Base-by-base conservation (phyloP, 2,888 invertebrate species). In the Tetragonisca angustula region DNA sequence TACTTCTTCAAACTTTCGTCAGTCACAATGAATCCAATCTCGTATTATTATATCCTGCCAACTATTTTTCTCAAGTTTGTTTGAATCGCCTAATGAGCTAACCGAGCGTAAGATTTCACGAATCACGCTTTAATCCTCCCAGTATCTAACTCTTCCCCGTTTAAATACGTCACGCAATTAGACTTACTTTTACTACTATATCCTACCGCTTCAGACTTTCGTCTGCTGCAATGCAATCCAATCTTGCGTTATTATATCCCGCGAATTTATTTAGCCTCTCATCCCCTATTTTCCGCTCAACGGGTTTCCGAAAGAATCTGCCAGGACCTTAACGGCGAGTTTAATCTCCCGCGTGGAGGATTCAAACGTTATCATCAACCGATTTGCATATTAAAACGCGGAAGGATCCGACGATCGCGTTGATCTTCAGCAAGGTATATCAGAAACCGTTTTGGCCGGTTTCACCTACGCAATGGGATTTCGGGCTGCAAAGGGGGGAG, bases 381-480 rank as follows among this genome's bases (percentile, higher is more conserved):
- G 73, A 49, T 56, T 49, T 56, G 27, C 43, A 50, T 19, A 70
- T 43, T 72, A 61, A 76, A 61, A 76, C 64, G 64, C 27, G 21
- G 43, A 59, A 61, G 27, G 61, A 43, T 27, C 24, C 52, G 61
- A 3, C 19, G 21, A 27, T 64, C 62, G 24, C 67, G 61, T 65
- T 68, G 70, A 70, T 70, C 76, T 68, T 71, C 24, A 11, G 43
- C 43, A 49, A 32, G 56, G 68, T 80, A 76, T 62, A 80, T 81
- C 50, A 49, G 32, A n/a, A 62, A 56, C 52, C 13, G 56, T 15
- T 27, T 27, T 59, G 56, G 50, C 50, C 78, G 74, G 76, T 79
- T 75, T 61, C 75, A 50, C 72, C 52, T 73, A 68, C 64, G 72
- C 72, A 54, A 71, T 65, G 27, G 77, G 70, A 77, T n/a, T n/a